Percentiles rank a stretch among this genome's conserved stretches.
phyloP scores from a whole-genome alignment of 2,888 invertebrate species.

The Ypsolopha sequella region DNA sequence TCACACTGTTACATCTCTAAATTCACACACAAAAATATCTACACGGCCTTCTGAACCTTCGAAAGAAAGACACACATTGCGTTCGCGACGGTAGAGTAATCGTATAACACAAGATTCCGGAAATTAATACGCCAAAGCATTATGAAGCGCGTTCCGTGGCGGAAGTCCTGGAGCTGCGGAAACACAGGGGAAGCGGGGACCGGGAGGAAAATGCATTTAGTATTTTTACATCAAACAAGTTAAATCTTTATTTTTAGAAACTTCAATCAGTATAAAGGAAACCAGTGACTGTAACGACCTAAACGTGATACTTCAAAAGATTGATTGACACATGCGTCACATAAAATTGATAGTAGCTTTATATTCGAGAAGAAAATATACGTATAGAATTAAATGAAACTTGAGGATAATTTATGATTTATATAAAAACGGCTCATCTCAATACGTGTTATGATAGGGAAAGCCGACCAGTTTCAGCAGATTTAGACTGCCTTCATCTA shows the following conservation, averaged over 20 bases:
- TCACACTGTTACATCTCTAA: neutral
- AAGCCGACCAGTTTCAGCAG: no score
- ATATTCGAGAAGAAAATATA: no score
- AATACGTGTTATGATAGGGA: no score
- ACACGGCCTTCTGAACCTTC: conserved; percentile 23
- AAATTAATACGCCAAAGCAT: conserved; percentile 47
- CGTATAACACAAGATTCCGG: conserved; percentile 59
- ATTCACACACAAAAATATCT: neutral
- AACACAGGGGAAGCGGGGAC: neutral
- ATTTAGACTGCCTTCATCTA: no score
- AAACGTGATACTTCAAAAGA: no score
- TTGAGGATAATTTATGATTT: no score
- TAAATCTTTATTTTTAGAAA: conserved; percentile 6
- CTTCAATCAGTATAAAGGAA: neutral
- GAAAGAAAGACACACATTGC: conserved; percentile 27
- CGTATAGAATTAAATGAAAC: no score
- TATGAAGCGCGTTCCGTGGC: conserved; percentile 15
- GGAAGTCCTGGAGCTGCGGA: conserved; percentile 9
- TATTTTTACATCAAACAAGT: conserved; percentile 1
- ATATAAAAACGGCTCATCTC: no score
- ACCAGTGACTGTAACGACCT: no score
- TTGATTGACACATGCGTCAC: neutral
- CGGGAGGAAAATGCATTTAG: conserved; percentile 5
- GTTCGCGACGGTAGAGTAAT: conserved; percentile 45
- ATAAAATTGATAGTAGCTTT: no score